Evolutionary conservation across 2,888 invertebrate species (phyloP), one percentile per base, ranked within the genome.

Genomic region (Ochropacha duplaris): DNA sequence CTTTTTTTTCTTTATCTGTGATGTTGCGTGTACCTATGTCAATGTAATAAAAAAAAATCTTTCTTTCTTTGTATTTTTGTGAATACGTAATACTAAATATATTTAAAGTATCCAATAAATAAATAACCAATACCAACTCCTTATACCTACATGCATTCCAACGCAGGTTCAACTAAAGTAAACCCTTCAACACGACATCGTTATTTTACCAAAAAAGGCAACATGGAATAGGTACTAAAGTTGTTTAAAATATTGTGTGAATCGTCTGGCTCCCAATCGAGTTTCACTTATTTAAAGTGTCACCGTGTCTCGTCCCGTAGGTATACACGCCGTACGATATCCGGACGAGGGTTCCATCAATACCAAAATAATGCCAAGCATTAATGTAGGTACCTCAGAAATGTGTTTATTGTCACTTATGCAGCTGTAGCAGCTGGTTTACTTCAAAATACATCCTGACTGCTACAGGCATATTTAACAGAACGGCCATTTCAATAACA

Each of bases 241-340:
- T 71, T 65, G 69, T 68, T 71, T 78, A 79, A 82, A 80, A 80
- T 80, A 80, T 79, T 79, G 78, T 76, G 79, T 71, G 75, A 81
- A 78, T 74, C 69, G 73, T 54, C 60, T 63, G 63, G 61, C 73
- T 74, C 75, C 76, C 76, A 76, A 74, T 78, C 76, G 76, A 76
- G 77, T 78, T 76, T 76, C 77, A 72, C 70, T 77, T 81, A 81
- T 81, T 83, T 79, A 71, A 77, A 71, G 79, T 78, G 81, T 81
- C 81, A 62, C 68, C 62, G 68, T 59, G 66, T 66, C 68, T 71
- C 70, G 69, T n/a, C n/a, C n/a, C n/a, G n/a, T n/a, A n/a, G n/a
- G n/a, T 71, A 73, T 70, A 69, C 72, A 71, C 60, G 73, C 66
- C 72, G 79, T 78, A 78, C 74, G 82, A 83, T 82, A 79, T 70